Evolutionary conservation across 35 echinoderm and acorn worm genomes (phyloP).

Genomic region (Strongylocentrotus purpuratus): DNA sequence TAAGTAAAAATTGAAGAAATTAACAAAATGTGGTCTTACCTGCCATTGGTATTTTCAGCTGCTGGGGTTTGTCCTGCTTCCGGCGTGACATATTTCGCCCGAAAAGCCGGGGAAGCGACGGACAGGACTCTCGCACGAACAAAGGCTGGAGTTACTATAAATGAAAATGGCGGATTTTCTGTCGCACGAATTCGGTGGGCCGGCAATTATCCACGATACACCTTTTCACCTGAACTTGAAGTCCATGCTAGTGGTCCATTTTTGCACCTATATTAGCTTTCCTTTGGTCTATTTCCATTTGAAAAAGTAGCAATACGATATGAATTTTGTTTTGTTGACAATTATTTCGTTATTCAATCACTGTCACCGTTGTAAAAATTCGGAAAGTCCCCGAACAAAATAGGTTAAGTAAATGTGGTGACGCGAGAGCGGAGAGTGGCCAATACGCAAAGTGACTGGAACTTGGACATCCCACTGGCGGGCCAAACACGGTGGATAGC

Average conservation of each 20-base stretch:
- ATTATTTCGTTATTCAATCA: background rate
- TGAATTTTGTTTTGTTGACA: background rate
- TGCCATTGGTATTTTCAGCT: slow-evolving; percentile 83
- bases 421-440: slow-evolving; percentile 44
- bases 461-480: slow-evolving; percentile 47
- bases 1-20: background rate
- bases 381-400: slow-evolving; percentile 39
- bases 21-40: slow-evolving; percentile 72
- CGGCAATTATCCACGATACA: slow-evolving; percentile 73
- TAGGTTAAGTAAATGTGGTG: slow-evolving; percentile 51
- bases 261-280: slow-evolving; percentile 27
- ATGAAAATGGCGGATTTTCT: slow-evolving; percentile 93
- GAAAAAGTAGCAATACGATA: background rate
- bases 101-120: slow-evolving; percentile 94
- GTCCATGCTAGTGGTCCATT: slow-evolving; percentile 31
- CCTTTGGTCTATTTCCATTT: background rate
- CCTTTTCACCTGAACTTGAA: slow-evolving; percentile 78
- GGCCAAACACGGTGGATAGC: slow-evolving; percentile 41
- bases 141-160: slow-evolving; percentile 91
- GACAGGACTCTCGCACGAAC: slow-evolving; percentile 92
- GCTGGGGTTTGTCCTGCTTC: slow-evolving; percentile 99
- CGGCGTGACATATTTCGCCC: slow-evolving; percentile 99
- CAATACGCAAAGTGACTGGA: slow-evolving; percentile 40
- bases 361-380: slow-evolving; percentile 24
- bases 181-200: slow-evolving; percentile 48